Base-by-base conservation (phyloP, 2,797 vertebrate species). In the Phrynocephalus vlangalii region DNA sequence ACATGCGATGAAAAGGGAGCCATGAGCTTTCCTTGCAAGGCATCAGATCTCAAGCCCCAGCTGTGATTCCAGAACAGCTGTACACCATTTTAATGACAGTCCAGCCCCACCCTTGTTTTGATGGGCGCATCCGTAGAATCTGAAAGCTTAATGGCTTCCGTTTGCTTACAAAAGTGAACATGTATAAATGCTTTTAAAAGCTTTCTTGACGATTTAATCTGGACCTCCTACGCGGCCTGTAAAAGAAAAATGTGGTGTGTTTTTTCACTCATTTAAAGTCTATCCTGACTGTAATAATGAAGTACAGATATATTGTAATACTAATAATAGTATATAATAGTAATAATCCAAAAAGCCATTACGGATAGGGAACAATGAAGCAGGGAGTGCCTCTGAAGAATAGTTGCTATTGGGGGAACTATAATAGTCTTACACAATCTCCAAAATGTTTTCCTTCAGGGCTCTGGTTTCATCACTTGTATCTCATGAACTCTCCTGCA, bases 151-250 rank as follows among this genome's bases (percentile, higher is more conserved):
- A 68, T 86, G 60, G 18, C 87, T 89, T 91, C 86, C 73, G n/a
- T 92, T 91, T 88, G 16, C 86, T 86, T 88, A 22, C 60, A 88
- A 77, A 83, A 60, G 56, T 84, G 76, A 88, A 82, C n/a, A 78
- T 0, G 0, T 83, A 89, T 50, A 85, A 90, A 91, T 90, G 89
- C 60, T 66, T 63, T 66, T 88, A 87, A 18, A 83, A 0, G 1
- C 87, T 85, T 83, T 78, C 66, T n/a, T 15, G 26, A 30, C 86
- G 84, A 89, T 71, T 86, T 90, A 86, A 56, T 44, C 5, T 33
- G 50, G 82, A 90, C 71, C 83, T 91, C 87, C 91, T 90, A 90
- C 79, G 67, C 2, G 83, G 83, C 33, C 66, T 87, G n/a, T 30
- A 83, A 93, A 89, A 80, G 70, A n/a, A 63, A 63, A 86, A 78